A percentile compares a stretch with the other conserved stretches of the same genome.
phyloP scores from a whole-genome alignment of 2,888 invertebrate genomes.

The Petrolisthes cinctipes region DNA sequence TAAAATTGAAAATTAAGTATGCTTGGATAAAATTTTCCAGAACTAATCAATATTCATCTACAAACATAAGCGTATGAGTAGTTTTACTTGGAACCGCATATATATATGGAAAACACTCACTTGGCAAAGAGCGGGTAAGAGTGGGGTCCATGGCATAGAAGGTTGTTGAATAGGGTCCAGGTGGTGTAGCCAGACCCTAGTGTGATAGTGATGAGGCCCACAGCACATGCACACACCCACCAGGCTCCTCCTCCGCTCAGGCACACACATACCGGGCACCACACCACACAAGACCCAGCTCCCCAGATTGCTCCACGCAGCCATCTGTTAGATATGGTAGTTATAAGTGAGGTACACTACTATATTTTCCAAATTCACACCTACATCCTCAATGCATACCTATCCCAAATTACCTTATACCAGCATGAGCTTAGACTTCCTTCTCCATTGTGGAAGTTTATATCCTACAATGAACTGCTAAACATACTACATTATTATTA shows the following conservation, averaged over 20 bases:
- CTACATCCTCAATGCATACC: background rate
- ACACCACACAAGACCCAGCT: conserved; percentile 60
- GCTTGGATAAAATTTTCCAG: too few relatives aligned
- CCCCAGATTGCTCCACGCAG: conserved; percentile 57
- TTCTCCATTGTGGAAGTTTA: background rate
- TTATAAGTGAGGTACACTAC: background rate
- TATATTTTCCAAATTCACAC: background rate
- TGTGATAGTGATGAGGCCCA: conserved; percentile 60
- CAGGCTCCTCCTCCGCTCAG: conserved; percentile 61
- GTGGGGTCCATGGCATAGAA: conserved; percentile 49
- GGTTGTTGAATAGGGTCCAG: conserved; percentile 59
- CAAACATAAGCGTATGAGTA: too few relatives aligned
- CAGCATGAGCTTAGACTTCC: background rate
- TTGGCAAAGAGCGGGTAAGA: conserved; percentile 53
- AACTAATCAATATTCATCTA: too few relatives aligned
- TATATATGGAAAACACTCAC: conserved; percentile 22
- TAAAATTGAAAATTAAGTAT: too few relatives aligned
- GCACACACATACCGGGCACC: conserved; percentile 63
- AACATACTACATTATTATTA: too few relatives aligned
- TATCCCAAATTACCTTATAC: too few relatives aligned
- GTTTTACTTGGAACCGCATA: too few relatives aligned
- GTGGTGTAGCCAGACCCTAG: conserved; percentile 60
- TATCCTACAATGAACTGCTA: background rate
- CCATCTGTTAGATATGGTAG: conserved; percentile 46
- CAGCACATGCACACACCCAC: conserved; percentile 64